Percentiles rank a stretch among this genome's conserved stretches.
phyloP scores from a whole-genome alignment of 1,140 invertebrate genomes.

The Bombus balteatus region DNA sequence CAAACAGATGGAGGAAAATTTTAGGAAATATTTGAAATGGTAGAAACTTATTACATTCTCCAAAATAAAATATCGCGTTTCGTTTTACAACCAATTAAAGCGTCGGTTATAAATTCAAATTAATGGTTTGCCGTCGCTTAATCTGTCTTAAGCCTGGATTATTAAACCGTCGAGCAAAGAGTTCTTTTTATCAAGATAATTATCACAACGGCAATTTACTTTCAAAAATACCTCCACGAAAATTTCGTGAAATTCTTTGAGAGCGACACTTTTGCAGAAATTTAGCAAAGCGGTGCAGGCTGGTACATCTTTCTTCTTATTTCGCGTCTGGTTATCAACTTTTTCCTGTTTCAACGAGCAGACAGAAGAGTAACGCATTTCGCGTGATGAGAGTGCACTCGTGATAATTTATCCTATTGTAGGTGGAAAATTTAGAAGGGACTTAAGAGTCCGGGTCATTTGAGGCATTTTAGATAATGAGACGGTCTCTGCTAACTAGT shows the following conservation, averaged over 20 bases:
- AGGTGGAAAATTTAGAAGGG: not conserved
- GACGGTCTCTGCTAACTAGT: not conserved
- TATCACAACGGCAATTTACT: not conserved
- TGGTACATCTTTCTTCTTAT: not conserved
- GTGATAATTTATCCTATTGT: slow-evolving; percentile 32
- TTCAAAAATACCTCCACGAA: not conserved
- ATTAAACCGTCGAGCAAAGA: not conserved
- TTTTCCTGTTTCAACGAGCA: not conserved
- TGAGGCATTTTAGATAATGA: slow-evolving; percentile 14
- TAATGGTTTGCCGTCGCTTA: not conserved
- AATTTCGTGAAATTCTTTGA: slow-evolving; percentile 12
- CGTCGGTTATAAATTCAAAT: not conserved
- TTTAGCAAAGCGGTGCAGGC: not conserved
- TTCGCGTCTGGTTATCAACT: slow-evolving; percentile 4
- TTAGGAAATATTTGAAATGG: not conserved
- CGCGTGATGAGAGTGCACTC: slow-evolving; percentile 30
- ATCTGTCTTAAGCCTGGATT: not conserved
- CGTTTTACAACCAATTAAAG: no score
- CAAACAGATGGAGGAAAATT: no score
- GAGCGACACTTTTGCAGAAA: not conserved
- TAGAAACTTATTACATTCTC: no score
- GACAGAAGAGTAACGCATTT: not conserved
- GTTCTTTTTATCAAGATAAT: not conserved
- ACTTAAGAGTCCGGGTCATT: not conserved
- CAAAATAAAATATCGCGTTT: not conserved